phyloP scores from a whole-genome alignment of 2,113 vertebrate genomes.

The Picathartes gymnocephalus region DNA sequence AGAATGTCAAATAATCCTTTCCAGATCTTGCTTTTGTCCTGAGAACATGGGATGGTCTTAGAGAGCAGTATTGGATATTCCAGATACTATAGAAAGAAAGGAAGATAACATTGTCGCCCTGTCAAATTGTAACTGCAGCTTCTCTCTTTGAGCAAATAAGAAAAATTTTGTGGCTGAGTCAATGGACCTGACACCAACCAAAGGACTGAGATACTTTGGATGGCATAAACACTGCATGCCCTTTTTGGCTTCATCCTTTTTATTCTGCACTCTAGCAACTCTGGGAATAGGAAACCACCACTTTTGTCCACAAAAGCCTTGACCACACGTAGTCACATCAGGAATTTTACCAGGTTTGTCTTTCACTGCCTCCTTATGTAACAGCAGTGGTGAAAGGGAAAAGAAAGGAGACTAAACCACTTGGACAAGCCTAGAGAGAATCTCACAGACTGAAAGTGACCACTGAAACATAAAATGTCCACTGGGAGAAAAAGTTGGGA shows the following conservation, averaged over 20 bases:
- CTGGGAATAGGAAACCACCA: constrained; percentile 16
- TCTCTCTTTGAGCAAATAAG: background rate
- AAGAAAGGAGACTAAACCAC: background rate
- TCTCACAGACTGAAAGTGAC: background rate
- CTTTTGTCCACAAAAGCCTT: constrained; percentile 15
- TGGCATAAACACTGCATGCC: background rate
- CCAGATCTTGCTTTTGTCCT: background rate
- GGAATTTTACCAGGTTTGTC: background rate
- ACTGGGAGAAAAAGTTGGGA: background rate
- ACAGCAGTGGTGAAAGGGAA: background rate
- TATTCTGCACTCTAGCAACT: background rate
- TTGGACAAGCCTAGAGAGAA: background rate
- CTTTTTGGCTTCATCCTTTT: background rate
- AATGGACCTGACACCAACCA: background rate
- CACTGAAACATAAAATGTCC: background rate
- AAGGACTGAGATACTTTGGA: background rate
- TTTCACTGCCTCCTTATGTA: background rate
- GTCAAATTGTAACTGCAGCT: background rate
- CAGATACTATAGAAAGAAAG: background rate
- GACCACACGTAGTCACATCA: constrained; percentile 1
- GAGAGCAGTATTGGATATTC: background rate
- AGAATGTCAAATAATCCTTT: background rate
- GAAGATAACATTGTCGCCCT: background rate
- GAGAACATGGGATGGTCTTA: background rate
- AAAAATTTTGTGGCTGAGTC: background rate